Base-by-base conservation (phyloP, 2,888 invertebrate genomes). In the Torymus aiolomorphi region DNA sequence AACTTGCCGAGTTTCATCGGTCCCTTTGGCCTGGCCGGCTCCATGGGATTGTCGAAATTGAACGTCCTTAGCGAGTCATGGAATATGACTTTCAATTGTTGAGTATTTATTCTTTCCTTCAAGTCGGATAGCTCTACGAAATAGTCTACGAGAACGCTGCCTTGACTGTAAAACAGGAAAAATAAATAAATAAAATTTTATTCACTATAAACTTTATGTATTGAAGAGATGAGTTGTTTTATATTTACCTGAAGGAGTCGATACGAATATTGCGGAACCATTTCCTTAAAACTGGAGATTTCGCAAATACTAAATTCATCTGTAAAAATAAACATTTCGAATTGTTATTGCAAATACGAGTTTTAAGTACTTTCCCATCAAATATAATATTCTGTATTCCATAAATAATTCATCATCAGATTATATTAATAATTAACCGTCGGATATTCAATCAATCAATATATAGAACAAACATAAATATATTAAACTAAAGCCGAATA, bases 221-320 rank as follows among this genome's bases (percentile, higher is more conserved):
- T 12, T 8, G 3, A 54, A 57, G 24, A 31, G 13, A 54, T 51
- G 42, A 67, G 51, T 10, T 42, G 5, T 5, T 42, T 42, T 42
- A 75, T 14, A 75, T 14, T 49, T 89, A 93, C 93, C 92, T 93
- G 89, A 97, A 97, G 82, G 96, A 95, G 87, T 97, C 97, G 82
- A 97, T 96, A 83, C 95, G 93, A 80, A 97, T 94, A 85, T 95
- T 95, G 87, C 95, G 96, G 90, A 95, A 97, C 96, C 96, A 97
- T 87, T 95, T 95, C 80, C 92, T 94, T 12, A 97, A 91, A 76
- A 93, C 91, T 42, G 94, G 93, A 0, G 96, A 96, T 87, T 94
- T 95, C 20, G 94, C 93, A 88, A 96, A 97, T 16, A 96, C 95
- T 76, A 94, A 94, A 88, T 97, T 96, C 83, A 97, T 93, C 97